Conservation (phyloP, 2,797 vertebrate species). For the Anniella stebbinsi region DNA sequence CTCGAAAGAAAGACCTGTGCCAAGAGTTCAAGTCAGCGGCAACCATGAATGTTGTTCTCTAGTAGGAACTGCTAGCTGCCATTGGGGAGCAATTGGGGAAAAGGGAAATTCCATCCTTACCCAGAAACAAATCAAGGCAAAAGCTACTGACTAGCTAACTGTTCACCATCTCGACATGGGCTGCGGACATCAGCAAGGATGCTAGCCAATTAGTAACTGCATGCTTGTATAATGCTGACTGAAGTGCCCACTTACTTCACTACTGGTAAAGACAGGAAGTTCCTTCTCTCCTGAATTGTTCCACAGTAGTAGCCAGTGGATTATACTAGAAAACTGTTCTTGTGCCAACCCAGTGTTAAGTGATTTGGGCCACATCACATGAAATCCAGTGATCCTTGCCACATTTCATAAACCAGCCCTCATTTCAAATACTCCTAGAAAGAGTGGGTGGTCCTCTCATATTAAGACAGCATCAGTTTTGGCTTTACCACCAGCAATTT, state of each 20-base stretch:
- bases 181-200: background rate
- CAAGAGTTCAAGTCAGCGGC: background rate
- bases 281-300: no score
- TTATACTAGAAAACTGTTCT: no score
- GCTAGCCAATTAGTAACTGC: background rate
- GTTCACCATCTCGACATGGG: background rate
- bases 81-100: background rate
- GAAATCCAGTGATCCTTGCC: no score
- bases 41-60: no score
- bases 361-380: background rate
- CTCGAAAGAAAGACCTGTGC: background rate
- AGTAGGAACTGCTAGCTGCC: background rate
- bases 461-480: constrained; percentile 12
- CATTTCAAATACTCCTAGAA: background rate
- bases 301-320: background rate
- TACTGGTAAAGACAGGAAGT: background rate
- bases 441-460: background rate
- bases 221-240: background rate
- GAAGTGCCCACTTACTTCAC: no score
- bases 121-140: background rate
- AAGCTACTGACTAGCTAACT: background rate
- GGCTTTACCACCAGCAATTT: background rate
- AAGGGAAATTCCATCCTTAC: background rate
- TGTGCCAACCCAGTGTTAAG: background rate
- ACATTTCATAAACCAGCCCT: background rate